Percentiles rank a stretch among this genome's conserved stretches.
Evolutionary conservation across 1,140 invertebrate genomes (phyloP).

Genomic region (Ceratina calcarata): DNA sequence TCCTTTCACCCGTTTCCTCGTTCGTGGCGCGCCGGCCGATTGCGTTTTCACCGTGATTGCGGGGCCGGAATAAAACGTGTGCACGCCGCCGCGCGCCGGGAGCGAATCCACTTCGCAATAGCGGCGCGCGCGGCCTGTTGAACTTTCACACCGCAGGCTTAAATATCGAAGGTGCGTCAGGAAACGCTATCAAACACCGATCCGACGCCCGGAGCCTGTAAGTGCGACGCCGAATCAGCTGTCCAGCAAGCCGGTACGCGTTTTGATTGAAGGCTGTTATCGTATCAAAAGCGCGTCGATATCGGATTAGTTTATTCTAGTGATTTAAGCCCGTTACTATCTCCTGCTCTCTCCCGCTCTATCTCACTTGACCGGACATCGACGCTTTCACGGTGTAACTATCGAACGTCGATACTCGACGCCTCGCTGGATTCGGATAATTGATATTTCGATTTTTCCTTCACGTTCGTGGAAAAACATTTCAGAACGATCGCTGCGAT

Average conservation of each 20-base stretch:
- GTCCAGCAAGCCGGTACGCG: background rate
- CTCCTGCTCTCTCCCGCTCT: background rate
- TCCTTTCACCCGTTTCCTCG: slow-evolving; percentile 19
- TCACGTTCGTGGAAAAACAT: background rate
- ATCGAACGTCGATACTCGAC: background rate
- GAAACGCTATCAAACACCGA: slow-evolving; percentile 19
- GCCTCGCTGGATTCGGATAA: background rate
- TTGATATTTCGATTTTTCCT: slow-evolving; percentile 9
- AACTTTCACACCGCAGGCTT: slow-evolving; percentile 33
- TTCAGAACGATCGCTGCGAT: background rate
- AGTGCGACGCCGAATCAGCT: slow-evolving; percentile 10
- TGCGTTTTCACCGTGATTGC: slow-evolving; percentile 32
- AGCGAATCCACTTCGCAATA: background rate
- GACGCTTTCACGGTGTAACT: background rate
- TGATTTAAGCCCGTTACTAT: background rate
- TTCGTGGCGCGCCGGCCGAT: slow-evolving; percentile 5
- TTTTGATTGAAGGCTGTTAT: slow-evolving; percentile 10
- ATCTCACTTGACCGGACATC: background rate
- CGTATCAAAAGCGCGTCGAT: background rate
- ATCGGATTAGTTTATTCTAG: background rate
- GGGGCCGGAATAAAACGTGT: slow-evolving; percentile 13
- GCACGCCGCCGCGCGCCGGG: background rate
- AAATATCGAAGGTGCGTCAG: slow-evolving; percentile 25
- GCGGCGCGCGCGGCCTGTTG: background rate
- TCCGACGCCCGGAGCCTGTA: background rate